Conservation (phyloP, 1,140 invertebrate species). For the Calephelis virginiensis region DNA sequence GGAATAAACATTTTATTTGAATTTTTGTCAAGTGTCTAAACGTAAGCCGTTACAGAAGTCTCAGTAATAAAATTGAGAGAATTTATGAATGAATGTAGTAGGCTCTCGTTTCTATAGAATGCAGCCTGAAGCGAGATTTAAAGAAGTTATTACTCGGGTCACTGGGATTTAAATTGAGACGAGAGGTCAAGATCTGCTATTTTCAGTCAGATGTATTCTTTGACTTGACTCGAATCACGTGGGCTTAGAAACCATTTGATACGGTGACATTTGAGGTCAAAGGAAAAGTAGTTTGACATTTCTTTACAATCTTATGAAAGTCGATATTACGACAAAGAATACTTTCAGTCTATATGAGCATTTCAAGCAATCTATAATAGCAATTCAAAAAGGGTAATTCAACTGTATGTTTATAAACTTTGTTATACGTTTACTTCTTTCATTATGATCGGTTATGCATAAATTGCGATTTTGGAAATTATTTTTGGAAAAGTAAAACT, state of each 20-base stretch:
- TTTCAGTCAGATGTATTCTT: not conserved
- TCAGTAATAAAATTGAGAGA: not conserved
- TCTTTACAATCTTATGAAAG: too few relatives aligned
- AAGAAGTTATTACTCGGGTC: slow-evolving; percentile 15
- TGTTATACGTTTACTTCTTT: too few relatives aligned
- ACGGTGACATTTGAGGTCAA: not conserved
- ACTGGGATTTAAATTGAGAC: slow-evolving; percentile 11
- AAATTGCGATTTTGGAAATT: too few relatives aligned
- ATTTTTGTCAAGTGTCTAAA: not conserved
- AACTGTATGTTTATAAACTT: too few relatives aligned
- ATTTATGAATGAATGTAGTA: slow-evolving; percentile 8
- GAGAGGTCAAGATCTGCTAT: slow-evolving; percentile 15
- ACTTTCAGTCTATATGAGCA: too few relatives aligned
- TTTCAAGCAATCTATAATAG: too few relatives aligned
- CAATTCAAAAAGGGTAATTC: too few relatives aligned
- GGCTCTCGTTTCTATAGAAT: slow-evolving; percentile 14
- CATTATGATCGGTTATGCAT: too few relatives aligned
- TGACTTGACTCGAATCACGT: not conserved
- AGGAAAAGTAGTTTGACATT: too few relatives aligned
- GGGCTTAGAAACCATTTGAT: not conserved
- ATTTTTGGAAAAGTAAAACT: too few relatives aligned
- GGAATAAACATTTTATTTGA: not conserved
- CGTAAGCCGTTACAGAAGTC: not conserved
- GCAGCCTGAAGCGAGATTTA: slow-evolving; percentile 9
- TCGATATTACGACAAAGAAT: too few relatives aligned